Base-by-base conservation (phyloP, 2,888 invertebrate genomes). In the Laspeyria flexula region DNA sequence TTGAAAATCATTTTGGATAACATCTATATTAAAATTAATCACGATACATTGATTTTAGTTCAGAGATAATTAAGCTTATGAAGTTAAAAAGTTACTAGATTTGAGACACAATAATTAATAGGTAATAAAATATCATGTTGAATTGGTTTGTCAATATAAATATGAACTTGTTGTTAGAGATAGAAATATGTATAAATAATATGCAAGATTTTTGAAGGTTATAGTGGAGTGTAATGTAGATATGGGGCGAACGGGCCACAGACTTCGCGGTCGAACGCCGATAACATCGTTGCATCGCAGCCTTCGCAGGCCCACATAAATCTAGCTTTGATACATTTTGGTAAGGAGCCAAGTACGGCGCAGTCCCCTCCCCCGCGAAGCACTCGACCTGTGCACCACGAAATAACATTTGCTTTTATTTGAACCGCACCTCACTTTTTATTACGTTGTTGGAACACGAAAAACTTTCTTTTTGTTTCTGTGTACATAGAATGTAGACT, bases 241-340 rank as follows among this genome's bases (percentile, higher is more conserved):
- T 25, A 25, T 25, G 37, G 12, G 9, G 55, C 43, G 50, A 42
- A 47, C 49, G 50, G 55, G 60, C 58, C 61, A 56, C 65, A 67
- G 70, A 39, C 42, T 47, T 64, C 64, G 60, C 63, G 59, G 71
- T 66, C 39, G 71, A 71, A 73, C 63, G 69, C 68, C 75, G 88
- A 91, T 90, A 90, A 2, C 21, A 21, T 25, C 25, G 25, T 6
- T 25, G 79, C 74, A 90, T 91, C 89, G 78, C 70, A 74, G 85
- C 83, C 85, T 87, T 89, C 88, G 85, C 84, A 75, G 65, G 69
- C 69, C 77, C 77, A 85, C 89, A 91, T 91, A 91, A 92, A 92
- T 92, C 89, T 88, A 75, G 84, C 85, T 90, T 90, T 85, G 89
- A 90, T 89, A 88, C 85, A 85, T 88, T 90, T 91, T 90, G 91